Base-by-base conservation (phyloP, 2,113 vertebrate genomes). In the Struthidea cinerea region DNA sequence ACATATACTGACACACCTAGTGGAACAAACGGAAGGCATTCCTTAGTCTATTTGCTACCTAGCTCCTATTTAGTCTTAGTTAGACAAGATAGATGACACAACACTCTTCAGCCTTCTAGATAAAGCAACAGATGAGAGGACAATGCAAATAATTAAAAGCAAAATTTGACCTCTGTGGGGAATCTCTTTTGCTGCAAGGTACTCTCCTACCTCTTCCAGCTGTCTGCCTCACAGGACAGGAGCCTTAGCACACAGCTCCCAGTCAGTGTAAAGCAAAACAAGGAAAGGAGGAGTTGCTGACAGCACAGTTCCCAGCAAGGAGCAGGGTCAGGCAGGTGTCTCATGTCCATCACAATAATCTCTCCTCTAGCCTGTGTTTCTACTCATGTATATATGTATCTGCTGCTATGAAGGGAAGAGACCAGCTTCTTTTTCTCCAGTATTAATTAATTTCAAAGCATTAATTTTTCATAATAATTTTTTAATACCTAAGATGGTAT, bases 21-120 rank as follows among this genome's bases (percentile, higher is more conserved):
- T 94, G 88, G 93, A 96, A 96, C 89, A 96, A 98, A 96, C 94
- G 68, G 84, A 95, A 97, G 53, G 39, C 73, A 86, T 95, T 89
- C 73, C 74, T 89, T 64, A 83, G 57, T 6, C 19, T 84, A 91
- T 90, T 94, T 68, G 33, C 44, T 85, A 42, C 67, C 59, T 90
- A 90, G n/a, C 76, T 95, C 30, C 42, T 64, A 86, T 71, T 95
- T 93, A 52, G 70, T 89, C 85, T 85, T 87, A 60, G 16, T 65
- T 84, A 65, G 53, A 46, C 32, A 81, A 78, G 35, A 28, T 30
- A 73, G 5, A 35, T 0, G 2, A 41, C 26, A 60, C 13, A 78
- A 41, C 0, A 0, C 13, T 13, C 13, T 68, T 82, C n/a, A 79
- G n/a, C 16, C 17, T 46, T 79, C 32, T 33, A 76, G 41, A 20